Evolutionary conservation across 2,113 vertebrate species (phyloP).

Genomic region (Manacus vitellinus): DNA sequence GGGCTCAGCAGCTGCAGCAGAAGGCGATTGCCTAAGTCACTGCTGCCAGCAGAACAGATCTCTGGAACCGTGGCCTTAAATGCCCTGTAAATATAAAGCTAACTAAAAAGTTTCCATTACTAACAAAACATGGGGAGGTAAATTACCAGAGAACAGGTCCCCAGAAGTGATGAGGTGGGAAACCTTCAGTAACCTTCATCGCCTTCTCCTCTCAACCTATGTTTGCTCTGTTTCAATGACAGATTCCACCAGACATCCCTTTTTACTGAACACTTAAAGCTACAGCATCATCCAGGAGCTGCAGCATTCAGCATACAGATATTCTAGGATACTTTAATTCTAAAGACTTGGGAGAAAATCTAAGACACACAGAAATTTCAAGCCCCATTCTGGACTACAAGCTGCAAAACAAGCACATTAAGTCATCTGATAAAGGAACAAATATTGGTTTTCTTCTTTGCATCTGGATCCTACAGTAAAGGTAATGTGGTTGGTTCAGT

Average conservation of each 20-base stretch:
- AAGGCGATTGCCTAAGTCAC: not conserved
- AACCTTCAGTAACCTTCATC: not conserved
- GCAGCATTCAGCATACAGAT: not conserved
- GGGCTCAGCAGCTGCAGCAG: conserved; percentile 36
- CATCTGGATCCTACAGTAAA: not conserved
- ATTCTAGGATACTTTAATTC: not conserved
- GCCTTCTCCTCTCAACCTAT: not conserved
- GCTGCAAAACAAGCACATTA: not conserved
- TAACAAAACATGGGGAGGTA: not conserved
- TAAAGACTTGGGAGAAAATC: not conserved
- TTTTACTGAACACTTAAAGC: not conserved
- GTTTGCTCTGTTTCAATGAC: not conserved
- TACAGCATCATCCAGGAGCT: not conserved
- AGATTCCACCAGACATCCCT: not conserved
- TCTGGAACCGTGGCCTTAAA: not conserved
- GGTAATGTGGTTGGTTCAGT: not conserved
- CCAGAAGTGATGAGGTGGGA: not conserved
- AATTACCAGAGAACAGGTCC: not conserved
- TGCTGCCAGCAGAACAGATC: conserved; percentile 12
- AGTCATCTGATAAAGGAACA: not conserved
- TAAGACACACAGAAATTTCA: not conserved
- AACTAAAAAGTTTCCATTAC: conserved; percentile 1
- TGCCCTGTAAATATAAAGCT: not conserved
- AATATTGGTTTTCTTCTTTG: not conserved
- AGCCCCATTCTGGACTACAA: not conserved